Evolutionary conservation across 1,140 invertebrate species (phyloP).

Genomic region (Drosophila melanica): DNA sequence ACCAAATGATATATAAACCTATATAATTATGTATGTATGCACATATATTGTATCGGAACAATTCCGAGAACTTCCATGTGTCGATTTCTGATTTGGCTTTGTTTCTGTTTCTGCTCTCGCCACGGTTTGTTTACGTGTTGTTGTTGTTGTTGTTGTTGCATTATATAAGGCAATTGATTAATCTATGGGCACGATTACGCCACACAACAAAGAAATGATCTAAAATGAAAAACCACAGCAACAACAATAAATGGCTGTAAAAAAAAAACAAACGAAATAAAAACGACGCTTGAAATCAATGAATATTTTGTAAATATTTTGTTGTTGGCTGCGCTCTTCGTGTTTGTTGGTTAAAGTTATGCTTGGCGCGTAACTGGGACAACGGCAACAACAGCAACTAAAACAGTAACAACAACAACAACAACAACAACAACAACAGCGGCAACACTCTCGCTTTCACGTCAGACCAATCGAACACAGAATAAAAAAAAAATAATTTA

Average conservation of each 20-base stretch:
- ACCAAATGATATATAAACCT: not conserved
- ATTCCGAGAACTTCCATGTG: slow-evolving; percentile 7
- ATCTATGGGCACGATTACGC: slow-evolving; percentile 41
- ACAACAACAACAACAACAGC: slow-evolving; percentile 36
- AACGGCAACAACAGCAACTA: slow-evolving; percentile 25
- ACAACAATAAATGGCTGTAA: slow-evolving; percentile 16
- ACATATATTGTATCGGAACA: not conserved
- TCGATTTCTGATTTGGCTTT: not conserved
- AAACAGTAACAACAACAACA: slow-evolving; percentile 52
- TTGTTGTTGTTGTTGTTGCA: not conserved
- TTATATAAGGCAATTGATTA: slow-evolving; percentile 53
- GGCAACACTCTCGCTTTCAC: slow-evolving; percentile 73
- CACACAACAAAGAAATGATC: slow-evolving; percentile 47
- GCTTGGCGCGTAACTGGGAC: slow-evolving; percentile 59
- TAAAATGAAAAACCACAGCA: slow-evolving; percentile 43
- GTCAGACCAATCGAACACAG: slow-evolving; percentile 66
- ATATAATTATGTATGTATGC: not conserved
- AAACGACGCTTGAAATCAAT: slow-evolving; percentile 64
- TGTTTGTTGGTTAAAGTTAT: slow-evolving; percentile 44
- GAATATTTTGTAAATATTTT: slow-evolving; percentile 72
- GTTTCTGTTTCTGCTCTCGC: not conserved
- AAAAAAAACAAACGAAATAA: slow-evolving; percentile 33
- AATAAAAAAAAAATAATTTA: slow-evolving; percentile 53
- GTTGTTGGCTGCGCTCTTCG: slow-evolving; percentile 25
- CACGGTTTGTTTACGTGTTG: not conserved